These are phyloP conservation scores for Anarrhichthys ocellatus DNA, from an alignment of 2,113 vertebrate species.

Conservation along the genomic window DNA sequence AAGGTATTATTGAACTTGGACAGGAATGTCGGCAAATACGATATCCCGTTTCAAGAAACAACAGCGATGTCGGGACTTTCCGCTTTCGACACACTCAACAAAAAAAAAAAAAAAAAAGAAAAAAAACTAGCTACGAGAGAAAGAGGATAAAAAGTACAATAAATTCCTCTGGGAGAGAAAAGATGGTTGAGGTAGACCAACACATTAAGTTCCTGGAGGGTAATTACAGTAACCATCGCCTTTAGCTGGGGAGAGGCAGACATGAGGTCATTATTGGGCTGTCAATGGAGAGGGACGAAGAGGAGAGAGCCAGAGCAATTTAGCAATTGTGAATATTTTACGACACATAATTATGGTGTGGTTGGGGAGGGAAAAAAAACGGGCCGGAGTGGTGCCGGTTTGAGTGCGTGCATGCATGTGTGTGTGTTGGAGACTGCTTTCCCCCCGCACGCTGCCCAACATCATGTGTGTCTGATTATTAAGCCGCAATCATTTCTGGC, in stretches of 20 bases:
- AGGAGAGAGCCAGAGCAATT: constrained; percentile 77
- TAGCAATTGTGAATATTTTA: constrained; percentile 81
- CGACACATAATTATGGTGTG: constrained; percentile 80
- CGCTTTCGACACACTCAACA: constrained; percentile 17
- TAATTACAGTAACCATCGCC: constrained; percentile 77
- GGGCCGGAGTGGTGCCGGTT: constrained; percentile 56
- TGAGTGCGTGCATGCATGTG: constrained; percentile 43
- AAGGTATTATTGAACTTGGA: constrained; percentile 34
- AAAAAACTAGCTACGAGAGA: constrained; percentile 32
- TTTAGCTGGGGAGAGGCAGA: constrained; percentile 76
- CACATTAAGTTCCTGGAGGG: constrained; percentile 77
- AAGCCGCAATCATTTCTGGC: constrained; percentile 74
- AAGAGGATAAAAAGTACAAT: constrained; percentile 64
- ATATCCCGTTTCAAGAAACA: constrained; percentile 49
- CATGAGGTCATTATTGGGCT: constrained; percentile 79
- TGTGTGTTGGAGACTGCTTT: constrained; percentile 40
- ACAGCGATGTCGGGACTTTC: constrained; percentile 51
- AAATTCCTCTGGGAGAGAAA: constrained; percentile 67
- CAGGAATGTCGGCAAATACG: constrained; percentile 16
- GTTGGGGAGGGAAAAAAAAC: constrained; percentile 40
- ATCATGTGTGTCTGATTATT: constrained; percentile 80
- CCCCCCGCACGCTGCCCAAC: constrained; percentile 41
- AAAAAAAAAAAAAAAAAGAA: neutral
- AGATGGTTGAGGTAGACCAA: constrained; percentile 74
- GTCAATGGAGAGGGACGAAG: constrained; percentile 72